Conservation (phyloP, 2,888 invertebrate species). For the Apamea anceps region DNA sequence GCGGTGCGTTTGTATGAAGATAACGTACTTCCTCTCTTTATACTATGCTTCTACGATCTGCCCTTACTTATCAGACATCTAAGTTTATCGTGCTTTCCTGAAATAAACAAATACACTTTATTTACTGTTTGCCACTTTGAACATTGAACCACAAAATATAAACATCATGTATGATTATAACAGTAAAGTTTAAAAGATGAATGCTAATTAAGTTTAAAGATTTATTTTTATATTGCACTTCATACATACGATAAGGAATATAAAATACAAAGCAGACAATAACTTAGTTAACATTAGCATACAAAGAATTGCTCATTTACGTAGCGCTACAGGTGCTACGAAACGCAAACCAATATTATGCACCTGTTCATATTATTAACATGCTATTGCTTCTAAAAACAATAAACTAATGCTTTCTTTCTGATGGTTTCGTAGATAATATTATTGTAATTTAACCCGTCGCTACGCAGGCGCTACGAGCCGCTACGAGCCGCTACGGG, state of each 20-base stretch:
- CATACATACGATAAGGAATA: not conserved
- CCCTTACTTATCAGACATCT: too few relatives aligned
- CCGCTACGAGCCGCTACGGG: constrained; percentile 17
- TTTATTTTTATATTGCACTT: not conserved
- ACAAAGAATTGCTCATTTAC: not conserved
- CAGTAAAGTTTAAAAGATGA: not conserved
- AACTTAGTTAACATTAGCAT: not conserved
- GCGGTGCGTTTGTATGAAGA: too few relatives aligned
- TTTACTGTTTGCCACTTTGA: not conserved
- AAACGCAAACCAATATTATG: not conserved
- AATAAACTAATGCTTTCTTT: constrained; percentile 3
- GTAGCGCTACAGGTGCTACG: not conserved
- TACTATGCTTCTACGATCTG: too few relatives aligned
- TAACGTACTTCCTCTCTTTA: too few relatives aligned
- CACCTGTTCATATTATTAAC: not conserved
- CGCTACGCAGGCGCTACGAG: constrained; percentile 10
- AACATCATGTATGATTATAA: not conserved
- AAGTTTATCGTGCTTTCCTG: not conserved
- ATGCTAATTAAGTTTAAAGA: not conserved
- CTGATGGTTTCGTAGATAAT: constrained; percentile 19
- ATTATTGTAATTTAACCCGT: constrained; percentile 28
- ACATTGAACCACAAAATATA: not conserved
- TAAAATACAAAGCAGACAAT: not conserved
- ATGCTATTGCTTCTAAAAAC: not conserved
- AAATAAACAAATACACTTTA: not conserved